Base-by-base conservation (phyloP, 1,140 invertebrate genomes). In the Papilio glaucus region DNA sequence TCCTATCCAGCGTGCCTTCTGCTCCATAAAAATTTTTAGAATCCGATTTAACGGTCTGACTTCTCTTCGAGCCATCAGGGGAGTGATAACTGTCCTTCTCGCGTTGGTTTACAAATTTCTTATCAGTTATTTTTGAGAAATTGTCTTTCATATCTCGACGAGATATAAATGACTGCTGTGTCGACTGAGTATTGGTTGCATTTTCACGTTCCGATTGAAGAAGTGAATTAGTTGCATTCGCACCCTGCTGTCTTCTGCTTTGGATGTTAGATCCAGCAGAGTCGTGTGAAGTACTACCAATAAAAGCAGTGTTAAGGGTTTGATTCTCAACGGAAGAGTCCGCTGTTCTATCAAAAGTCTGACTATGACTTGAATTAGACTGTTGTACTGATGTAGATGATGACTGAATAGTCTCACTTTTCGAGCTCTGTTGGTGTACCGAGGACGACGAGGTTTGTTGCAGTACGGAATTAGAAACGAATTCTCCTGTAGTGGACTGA, bases 221-320 rank as follows among this genome's bases (percentile, higher is more conserved):
- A 62, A 94, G 90, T 7, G 88, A 87, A 72, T 92, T 83, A 8
- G 90, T 87, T 13, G 88, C 83, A 85, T 86, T 89, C 77, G 85
- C 92, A 70, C 83, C 85, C 65, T 85, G 88, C 80, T 85, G 85
- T 85, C 78, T 84, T 61, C 79, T 62, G 78, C 84, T 86, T 38
- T 67, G 71, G 61, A 83, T 78, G 49, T 74, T 84, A 13, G 80
- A 76, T 61, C 77, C 77, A 12, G 78, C 73, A 41, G 72, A 67
- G 57, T 80, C 82, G 49, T 76, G 33, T 29, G 68, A 65, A 42
- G 89, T 83, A 39, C 79, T 87, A 63, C 91, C 91, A 61, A 94
- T 87, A 83, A 94, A 94, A 29, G 81, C 93, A 24, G 93, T 94
- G 72, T 94, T 90, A 3, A 93, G 76, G 33, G 89, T 88, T 74